Evolutionary conservation across 2,888 invertebrate species (phyloP).

Genomic region (Morpho helenor): DNA sequence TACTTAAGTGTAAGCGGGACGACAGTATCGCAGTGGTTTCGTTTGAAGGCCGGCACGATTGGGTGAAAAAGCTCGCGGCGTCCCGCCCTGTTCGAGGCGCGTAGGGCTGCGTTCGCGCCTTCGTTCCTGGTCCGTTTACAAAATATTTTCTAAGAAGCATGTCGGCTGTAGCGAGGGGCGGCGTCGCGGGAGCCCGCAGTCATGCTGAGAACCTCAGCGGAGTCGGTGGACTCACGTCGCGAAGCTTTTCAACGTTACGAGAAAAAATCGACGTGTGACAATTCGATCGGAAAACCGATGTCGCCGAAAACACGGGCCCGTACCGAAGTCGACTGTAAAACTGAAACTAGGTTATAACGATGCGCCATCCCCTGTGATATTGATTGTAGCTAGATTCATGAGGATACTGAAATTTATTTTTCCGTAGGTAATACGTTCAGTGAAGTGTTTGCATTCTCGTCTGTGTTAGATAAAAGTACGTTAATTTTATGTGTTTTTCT

Average conservation of each 20-base stretch:
- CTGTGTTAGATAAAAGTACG: slow-evolving; percentile 40
- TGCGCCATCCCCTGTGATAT: slow-evolving; percentile 65
- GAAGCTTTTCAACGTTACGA: slow-evolving; percentile 61
- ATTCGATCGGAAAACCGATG: slow-evolving; percentile 57
- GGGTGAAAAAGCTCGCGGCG: slow-evolving; percentile 64
- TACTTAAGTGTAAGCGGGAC: slow-evolving; percentile 43
- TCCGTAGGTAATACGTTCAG: slow-evolving; percentile 48
- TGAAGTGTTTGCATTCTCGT: slow-evolving; percentile 61
- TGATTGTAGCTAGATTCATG: slow-evolving; percentile 48
- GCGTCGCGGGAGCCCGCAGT: slow-evolving; percentile 77
- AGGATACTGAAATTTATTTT: slow-evolving; percentile 60
- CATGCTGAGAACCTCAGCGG: slow-evolving; percentile 77
- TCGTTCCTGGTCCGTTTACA: slow-evolving; percentile 44
- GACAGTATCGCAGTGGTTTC: slow-evolving; percentile 30
- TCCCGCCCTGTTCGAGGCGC: slow-evolving; percentile 60
- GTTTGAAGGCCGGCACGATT: slow-evolving; percentile 47
- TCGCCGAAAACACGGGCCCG: slow-evolving; percentile 38
- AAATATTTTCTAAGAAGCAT: slow-evolving; percentile 71
- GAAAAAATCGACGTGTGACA: slow-evolving; percentile 66
- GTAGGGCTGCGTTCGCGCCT: slow-evolving; percentile 70
- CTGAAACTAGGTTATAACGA: slow-evolving; percentile 59
- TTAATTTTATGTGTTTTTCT: slow-evolving; percentile 28
- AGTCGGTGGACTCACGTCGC: slow-evolving; percentile 73
- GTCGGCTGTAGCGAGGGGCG: slow-evolving; percentile 71
- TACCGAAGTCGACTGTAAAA: slow-evolving; percentile 41